Conservation (phyloP, 2,888 invertebrate species). For the Drosophila siamana region DNA sequence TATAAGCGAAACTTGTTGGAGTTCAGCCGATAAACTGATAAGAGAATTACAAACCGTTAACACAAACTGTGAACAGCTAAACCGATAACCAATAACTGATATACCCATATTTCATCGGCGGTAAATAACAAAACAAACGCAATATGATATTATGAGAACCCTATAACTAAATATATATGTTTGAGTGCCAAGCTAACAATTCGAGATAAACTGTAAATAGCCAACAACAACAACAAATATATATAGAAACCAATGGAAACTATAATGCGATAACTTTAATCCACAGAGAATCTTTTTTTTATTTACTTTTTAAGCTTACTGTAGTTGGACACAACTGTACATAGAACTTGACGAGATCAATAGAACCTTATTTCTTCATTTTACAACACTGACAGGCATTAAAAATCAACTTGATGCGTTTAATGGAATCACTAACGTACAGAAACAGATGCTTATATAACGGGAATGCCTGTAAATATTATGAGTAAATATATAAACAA, state of each 20-base stretch:
- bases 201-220: slow-evolving; percentile 66
- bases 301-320: slow-evolving; percentile 14
- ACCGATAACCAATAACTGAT: slow-evolving; percentile 3
- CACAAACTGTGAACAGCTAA: slow-evolving; percentile 34
- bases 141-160: slow-evolving; percentile 37
- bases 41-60: slow-evolving; percentile 23
- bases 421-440: slow-evolving; percentile 12
- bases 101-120: slow-evolving; percentile 51
- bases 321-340: slow-evolving; percentile 24
- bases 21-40: slow-evolving; percentile 45
- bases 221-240: slow-evolving; percentile 20
- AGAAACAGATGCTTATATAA: slow-evolving; percentile 19
- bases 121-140: slow-evolving; percentile 27
- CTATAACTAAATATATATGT: slow-evolving; percentile 64
- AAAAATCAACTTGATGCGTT: background rate
- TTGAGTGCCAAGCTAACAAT: slow-evolving; percentile 85
- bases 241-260: slow-evolving; percentile 32
- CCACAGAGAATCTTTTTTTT: background rate
- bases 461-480: slow-evolving; percentile 50
- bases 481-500: background rate
- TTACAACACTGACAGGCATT: slow-evolving; percentile 24
- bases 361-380: slow-evolving; percentile 22
- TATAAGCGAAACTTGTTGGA: slow-evolving; percentile 82
- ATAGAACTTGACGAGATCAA: slow-evolving; percentile 11
- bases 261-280: slow-evolving; percentile 23